Conservation (phyloP, 2,888 invertebrate species). For the Deroplatys truncata region DNA sequence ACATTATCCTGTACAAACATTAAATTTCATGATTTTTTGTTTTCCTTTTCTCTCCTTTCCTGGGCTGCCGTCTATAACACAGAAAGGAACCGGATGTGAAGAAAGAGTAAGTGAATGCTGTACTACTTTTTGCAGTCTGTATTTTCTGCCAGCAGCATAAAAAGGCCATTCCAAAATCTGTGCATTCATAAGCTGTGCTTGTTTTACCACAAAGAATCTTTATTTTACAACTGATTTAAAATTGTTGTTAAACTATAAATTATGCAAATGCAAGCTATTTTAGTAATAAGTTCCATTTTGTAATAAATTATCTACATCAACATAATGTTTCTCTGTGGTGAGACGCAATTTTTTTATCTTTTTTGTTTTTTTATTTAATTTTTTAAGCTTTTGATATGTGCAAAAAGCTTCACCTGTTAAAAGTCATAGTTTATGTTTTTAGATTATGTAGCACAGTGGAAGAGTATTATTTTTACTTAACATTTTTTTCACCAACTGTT, state of each 20-base stretch:
- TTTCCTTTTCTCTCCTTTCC: constrained; percentile 28
- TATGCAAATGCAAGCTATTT: background rate
- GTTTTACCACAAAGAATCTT: constrained; percentile 27
- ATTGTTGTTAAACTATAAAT: background rate
- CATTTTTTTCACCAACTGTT: background rate
- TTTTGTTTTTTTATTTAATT: constrained; percentile 4
- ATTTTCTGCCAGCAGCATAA: constrained; percentile 34
- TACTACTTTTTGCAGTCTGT: constrained; percentile 3
- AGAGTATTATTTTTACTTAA: background rate
- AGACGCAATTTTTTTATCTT: background rate
- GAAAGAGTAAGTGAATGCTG: constrained; percentile 57
- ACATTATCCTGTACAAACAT: background rate
- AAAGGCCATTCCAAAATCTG: constrained; percentile 28
- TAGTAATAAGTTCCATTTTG: background rate
- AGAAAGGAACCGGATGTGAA: constrained; percentile 61
- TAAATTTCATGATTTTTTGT: constrained; percentile 21
- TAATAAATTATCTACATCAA: background rate
- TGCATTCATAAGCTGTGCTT: background rate
- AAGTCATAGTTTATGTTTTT: background rate
- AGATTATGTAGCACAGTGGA: background rate
- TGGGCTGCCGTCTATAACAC: constrained; percentile 34
- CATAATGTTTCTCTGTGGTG: constrained; percentile 8
- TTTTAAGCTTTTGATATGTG: constrained; percentile 12
- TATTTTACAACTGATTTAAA: background rate
- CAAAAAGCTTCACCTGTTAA: background rate